A percentile compares a stretch with the other conserved stretches of the same genome.
These are phyloP conservation scores for Folsomia manolachei DNA, from an alignment of 2,888 invertebrate species.

Conservation along the genomic window DNA sequence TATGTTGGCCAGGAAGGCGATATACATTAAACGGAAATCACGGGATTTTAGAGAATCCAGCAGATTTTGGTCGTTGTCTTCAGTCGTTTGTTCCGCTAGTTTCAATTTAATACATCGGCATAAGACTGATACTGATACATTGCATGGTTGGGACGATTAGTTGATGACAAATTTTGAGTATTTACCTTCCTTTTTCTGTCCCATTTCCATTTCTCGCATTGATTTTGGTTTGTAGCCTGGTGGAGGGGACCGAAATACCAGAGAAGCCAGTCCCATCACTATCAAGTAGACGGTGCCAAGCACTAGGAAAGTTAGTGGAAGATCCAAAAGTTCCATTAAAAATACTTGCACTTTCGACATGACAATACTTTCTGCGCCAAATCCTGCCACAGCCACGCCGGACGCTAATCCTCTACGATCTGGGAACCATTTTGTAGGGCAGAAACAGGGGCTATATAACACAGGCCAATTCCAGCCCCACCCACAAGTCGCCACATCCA, in stretches of 20 bases:
- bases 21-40: constrained; percentile 43
- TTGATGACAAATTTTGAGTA: too few species aligned
- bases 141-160: too few species aligned
- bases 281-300: constrained; percentile 38
- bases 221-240: constrained; percentile 27
- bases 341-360: constrained; percentile 39
- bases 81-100: too few species aligned
- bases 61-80: constrained; percentile 13
- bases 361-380: constrained; percentile 47
- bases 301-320: constrained; percentile 42
- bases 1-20: constrained; percentile 42
- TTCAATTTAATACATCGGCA: too few species aligned
- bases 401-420: constrained; percentile 43
- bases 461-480: constrained; percentile 37
- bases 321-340: constrained; percentile 28
- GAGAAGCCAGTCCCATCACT: constrained; percentile 30
- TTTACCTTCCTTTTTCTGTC: neutral
- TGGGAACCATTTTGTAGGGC: constrained; percentile 49
- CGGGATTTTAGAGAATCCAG: constrained; percentile 40
- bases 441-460: constrained; percentile 46
- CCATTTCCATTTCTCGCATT: neutral
- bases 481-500: constrained; percentile 12
- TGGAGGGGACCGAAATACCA: constrained; percentile 42
- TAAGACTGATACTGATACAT: too few species aligned
- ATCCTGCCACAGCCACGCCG: constrained; percentile 47